These are phyloP conservation scores for Zoanthus gigantus DNA, from an alignment of 92 coral and sea anemone genomes.

Conservation along the genomic window DNA sequence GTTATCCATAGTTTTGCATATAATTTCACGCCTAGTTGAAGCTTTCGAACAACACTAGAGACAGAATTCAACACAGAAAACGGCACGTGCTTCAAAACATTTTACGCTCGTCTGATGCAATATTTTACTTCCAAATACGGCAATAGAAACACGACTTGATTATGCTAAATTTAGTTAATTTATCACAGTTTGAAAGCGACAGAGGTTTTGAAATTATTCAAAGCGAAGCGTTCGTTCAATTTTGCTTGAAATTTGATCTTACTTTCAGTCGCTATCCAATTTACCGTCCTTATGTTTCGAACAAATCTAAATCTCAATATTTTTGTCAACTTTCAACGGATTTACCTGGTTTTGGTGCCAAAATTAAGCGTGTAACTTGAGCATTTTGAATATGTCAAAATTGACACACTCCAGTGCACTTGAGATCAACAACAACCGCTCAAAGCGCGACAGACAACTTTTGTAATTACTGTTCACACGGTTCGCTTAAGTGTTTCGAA, in stretches of 20 bases:
- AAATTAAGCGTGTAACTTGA: slow-evolving; percentile 50
- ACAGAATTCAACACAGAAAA: neutral
- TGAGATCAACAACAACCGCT: slow-evolving; percentile 10
- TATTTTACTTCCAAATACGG: slow-evolving; percentile 30
- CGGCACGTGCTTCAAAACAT: slow-evolving; percentile 13
- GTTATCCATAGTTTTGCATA: slow-evolving; percentile 27
- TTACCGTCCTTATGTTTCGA: slow-evolving; percentile 14
- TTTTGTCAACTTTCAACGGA: slow-evolving; percentile 40
- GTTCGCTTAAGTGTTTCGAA: slow-evolving; percentile 15
- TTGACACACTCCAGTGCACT: slow-evolving; percentile 49
- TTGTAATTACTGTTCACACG: slow-evolving; percentile 16
- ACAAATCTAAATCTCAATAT: slow-evolving; percentile 28
- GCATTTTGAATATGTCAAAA: slow-evolving; percentile 46
- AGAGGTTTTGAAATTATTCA: slow-evolving; percentile 2
- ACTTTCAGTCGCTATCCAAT: slow-evolving; percentile 9
- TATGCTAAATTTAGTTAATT: slow-evolving; percentile 12
- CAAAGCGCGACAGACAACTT: slow-evolving; percentile 4
- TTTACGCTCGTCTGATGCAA: slow-evolving; percentile 4
- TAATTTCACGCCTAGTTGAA: slow-evolving; percentile 9
- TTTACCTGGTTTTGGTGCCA: slow-evolving; percentile 34
- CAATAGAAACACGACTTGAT: slow-evolving; percentile 8
- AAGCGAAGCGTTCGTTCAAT: slow-evolving; percentile 17
- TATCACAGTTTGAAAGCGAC: slow-evolving; percentile 15
- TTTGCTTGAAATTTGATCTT: slow-evolving; percentile 38
- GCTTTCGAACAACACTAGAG: neutral